These are phyloP conservation scores for Coleophora flavipennella DNA, from an alignment of 2,888 invertebrate species.

Conservation along the genomic window DNA sequence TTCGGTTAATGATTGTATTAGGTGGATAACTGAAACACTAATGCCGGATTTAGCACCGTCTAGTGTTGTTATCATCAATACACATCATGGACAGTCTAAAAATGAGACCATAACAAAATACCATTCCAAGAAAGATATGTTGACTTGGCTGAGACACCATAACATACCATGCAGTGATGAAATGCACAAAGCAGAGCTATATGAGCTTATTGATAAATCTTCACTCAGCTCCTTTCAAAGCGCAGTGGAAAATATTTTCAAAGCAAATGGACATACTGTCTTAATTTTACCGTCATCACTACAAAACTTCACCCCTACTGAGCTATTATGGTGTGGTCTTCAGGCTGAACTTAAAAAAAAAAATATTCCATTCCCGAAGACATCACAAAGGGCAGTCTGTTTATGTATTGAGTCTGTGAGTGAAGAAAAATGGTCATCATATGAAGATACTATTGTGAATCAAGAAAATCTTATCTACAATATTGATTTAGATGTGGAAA, in stretches of 20 bases:
- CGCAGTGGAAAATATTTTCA: constrained; percentile 28
- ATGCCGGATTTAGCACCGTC: constrained; percentile 20
- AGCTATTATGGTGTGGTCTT: constrained; percentile 30
- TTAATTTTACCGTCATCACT: constrained; percentile 31
- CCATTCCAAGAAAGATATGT: constrained; percentile 34
- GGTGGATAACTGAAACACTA: constrained; percentile 36
- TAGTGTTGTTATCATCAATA: constrained; percentile 33
- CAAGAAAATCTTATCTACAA: no score
- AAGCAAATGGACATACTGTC: constrained; percentile 35
- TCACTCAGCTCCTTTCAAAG: constrained; percentile 1
- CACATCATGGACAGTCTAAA: constrained; percentile 20
- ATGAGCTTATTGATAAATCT: constrained; percentile 28
- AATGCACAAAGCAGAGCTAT: constrained; percentile 37
- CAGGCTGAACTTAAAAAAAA: no score
- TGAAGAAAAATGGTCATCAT: no score
- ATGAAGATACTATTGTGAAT: no score
- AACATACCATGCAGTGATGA: constrained; percentile 31
- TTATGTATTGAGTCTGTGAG: no score
- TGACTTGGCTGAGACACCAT: constrained; percentile 28
- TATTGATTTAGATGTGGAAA: no score
- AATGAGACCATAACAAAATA: constrained; percentile 27
- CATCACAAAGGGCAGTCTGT: no score
- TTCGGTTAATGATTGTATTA: no score
- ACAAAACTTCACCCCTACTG: constrained; percentile 29
- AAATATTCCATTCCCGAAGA: no score